Base-by-base conservation (phyloP, 2,113 vertebrate genomes). In the Gadus macrocephalus region DNA sequence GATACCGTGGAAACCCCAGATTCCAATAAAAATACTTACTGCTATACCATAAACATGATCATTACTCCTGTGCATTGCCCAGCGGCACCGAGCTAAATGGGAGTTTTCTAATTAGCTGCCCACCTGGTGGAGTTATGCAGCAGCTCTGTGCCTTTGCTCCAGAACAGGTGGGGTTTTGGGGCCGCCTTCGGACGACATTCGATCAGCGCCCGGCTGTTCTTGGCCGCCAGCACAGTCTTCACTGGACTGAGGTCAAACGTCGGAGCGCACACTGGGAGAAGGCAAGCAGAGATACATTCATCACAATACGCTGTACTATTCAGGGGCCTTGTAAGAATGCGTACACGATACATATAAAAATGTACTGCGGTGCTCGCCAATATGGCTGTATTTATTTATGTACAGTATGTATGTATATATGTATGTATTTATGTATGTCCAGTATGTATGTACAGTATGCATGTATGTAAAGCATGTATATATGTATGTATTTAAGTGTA, bases 91-190 rank as follows among this genome's bases (percentile, higher is more conserved):
- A 35, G 31, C 31, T 35, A 7, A 35, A 35, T 7, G 31, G 4
- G 31, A 35, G 16, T 59, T 9, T 19, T 17, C 56, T 59, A n/a
- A n/a, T 59, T 59, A 19, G 12, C 12, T 12, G 35, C 78, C 91
- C 68, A 98, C 97, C 96, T 94, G 84, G 91, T 95, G 2, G 94
- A 92, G 83, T 98, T 98, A 66, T 85, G 89, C 11, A 99, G 93
- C 79, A 98, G 86, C 83, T 98, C 96, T 0, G 96, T 98, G 74
- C 94, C 96, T 92, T 95, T 97, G 87, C 95, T 99, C 97, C 97
- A 99, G 0, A 88, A 93, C 85, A 98, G 90, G 62, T 69, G 86
- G 6, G 97, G 93, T 73, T 93, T 96, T 0, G 97, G 97, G 42
- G 97, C 95, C 0, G 95, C 97, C 88, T 94, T 94, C 15, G 96